Conservation (phyloP, 2,888 invertebrate species). For the Pristionchus maxplancki region DNA sequence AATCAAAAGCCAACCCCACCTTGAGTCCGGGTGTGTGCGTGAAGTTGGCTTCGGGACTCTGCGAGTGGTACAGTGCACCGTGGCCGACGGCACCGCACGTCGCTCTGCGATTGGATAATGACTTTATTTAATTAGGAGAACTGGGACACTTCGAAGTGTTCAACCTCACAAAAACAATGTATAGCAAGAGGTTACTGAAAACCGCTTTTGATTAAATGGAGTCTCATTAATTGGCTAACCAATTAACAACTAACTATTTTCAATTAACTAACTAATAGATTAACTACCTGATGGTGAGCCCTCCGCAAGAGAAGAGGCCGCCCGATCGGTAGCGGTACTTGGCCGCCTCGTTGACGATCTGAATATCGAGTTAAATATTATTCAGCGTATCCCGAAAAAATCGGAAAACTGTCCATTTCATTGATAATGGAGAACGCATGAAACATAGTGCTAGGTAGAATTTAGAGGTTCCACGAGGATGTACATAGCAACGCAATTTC, state of each 20-base stretch:
- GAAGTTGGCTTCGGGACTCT: constrained; percentile 97
- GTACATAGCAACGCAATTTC: no score
- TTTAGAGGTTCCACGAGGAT: no score
- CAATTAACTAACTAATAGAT: background rate
- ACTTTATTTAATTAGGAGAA: background rate
- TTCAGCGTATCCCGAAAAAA: no score
- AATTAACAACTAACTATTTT: background rate
- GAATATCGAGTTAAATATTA: constrained; percentile 39
- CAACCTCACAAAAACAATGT: no score
- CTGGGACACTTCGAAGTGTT: no score
- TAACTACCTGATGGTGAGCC: constrained; percentile 83
- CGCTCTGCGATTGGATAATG: constrained; percentile 81
- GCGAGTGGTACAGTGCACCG: constrained; percentile 97
- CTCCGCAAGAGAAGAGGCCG: constrained; percentile 90
- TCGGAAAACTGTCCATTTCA: background rate
- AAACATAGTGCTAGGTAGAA: background rate
- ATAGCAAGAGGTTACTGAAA: background rate
- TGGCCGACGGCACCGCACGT: constrained; percentile 99
- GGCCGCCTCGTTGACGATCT: constrained; percentile 87
- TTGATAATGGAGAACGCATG: background rate
- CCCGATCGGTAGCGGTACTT: constrained; percentile 95
- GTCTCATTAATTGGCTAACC: no score
- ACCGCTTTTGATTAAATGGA: no score
- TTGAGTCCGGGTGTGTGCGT: constrained; percentile 94
- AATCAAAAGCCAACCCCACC: constrained; percentile 80